Percentiles rank a stretch among this genome's conserved stretches.
These are phyloP conservation scores for Drosophila nebulosa DNA, from an alignment of 1,140 invertebrate species.

Conservation along the genomic window DNA sequence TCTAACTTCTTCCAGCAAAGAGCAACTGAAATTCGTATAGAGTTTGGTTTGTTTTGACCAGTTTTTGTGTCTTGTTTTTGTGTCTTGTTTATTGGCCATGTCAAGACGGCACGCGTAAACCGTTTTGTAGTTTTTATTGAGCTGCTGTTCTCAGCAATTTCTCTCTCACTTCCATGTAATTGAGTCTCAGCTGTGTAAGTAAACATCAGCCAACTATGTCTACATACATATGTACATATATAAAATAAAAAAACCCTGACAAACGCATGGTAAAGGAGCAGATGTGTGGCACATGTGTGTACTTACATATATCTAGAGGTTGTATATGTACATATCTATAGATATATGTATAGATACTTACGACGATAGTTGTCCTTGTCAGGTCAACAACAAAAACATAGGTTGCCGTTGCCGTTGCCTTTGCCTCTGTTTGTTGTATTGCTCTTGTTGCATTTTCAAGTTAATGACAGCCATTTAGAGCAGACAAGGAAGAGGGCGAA, in stretches of 20 bases:
- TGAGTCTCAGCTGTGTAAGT: conserved; percentile 51
- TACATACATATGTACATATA: not conserved
- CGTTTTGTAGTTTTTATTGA: conserved; percentile 56
- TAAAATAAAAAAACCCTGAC: conserved; percentile 12
- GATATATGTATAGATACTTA: conserved; percentile 23
- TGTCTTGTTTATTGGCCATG: conserved; percentile 48
- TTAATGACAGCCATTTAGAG: conserved; percentile 53
- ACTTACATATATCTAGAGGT: not conserved
- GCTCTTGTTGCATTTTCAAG: conserved; percentile 37
- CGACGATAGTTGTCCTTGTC: conserved; percentile 47
- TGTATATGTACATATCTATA: not conserved
- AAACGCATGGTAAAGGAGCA: conserved; percentile 4
- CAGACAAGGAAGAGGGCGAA: conserved; percentile 2
- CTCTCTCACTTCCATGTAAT: conserved; percentile 48
- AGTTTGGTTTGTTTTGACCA: conserved; percentile 10
- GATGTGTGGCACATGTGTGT: not conserved
- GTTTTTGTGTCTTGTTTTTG: not conserved
- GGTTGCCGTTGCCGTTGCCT: conserved; percentile 36
- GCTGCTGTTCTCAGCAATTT: conserved; percentile 48
- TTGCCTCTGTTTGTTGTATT: not conserved
- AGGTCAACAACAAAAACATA: conserved; percentile 39
- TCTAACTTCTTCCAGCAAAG: no score
- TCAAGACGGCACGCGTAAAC: conserved; percentile 50
- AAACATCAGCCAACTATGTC: conserved; percentile 38
- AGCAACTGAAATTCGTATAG: not conserved